These are phyloP conservation scores for Eriocheir sinensis DNA, from an alignment of 1,140 invertebrate species.

Conservation along the genomic window DNA sequence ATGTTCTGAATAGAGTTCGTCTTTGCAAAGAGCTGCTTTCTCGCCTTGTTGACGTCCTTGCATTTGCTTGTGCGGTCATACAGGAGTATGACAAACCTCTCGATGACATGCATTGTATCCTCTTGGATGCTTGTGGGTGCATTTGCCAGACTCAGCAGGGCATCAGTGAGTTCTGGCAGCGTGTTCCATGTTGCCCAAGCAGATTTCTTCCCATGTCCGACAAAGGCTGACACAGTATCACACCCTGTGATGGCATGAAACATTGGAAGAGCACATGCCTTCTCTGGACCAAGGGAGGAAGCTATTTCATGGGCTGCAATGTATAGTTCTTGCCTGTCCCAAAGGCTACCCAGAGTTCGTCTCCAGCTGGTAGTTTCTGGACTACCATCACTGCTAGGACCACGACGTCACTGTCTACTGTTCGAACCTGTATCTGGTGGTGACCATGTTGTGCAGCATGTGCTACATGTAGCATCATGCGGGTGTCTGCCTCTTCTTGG, in stretches of 20 bases:
- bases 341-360: constrained; percentile 69
- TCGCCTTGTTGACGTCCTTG: neutral
- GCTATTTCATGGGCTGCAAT: constrained; percentile 63
- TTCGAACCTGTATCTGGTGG: no score
- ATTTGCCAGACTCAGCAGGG: no score
- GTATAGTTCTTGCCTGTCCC: constrained; percentile 57
- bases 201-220: constrained; percentile 41
- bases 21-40: constrained; percentile 43
- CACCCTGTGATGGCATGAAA: constrained; percentile 62
- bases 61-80: constrained; percentile 36
- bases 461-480: no score
- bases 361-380: neutral
- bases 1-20: constrained; percentile 35
- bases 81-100: constrained; percentile 42
- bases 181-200: constrained; percentile 50
- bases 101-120: neutral
- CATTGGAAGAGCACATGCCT: constrained; percentile 34
- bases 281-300: neutral
- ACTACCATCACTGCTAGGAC: no score
- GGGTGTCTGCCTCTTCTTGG: neutral
- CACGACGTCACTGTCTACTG: no score
- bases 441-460: no score
- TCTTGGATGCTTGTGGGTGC: neutral
- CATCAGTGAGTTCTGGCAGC: constrained; percentile 49
- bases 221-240: constrained; percentile 60